phyloP scores from a whole-genome alignment of 2,888 invertebrate genomes.

The Danaus chrysippus region DNA sequence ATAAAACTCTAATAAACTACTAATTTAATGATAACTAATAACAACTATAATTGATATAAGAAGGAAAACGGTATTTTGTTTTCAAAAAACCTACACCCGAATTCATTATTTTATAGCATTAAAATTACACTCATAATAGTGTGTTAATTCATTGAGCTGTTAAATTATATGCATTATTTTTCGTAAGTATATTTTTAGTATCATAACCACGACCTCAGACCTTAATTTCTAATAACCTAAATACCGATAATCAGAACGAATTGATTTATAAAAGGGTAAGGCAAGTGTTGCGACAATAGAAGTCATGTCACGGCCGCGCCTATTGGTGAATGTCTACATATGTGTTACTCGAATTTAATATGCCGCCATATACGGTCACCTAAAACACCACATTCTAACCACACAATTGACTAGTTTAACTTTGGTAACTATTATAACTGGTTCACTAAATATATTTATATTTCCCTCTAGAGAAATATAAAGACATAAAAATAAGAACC shows the following conservation, averaged over 20 bases:
- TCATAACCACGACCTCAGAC: conserved; percentile 3
- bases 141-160: not conserved
- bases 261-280: conserved; percentile 20
- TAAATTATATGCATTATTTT: not conserved
- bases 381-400: conserved; percentile 32
- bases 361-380: conserved; percentile 40
- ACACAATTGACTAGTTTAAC: conserved; percentile 24
- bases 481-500: no score
- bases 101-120: no score
- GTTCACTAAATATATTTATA: conserved; percentile 12
- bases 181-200: not conserved
- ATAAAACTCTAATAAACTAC: no score
- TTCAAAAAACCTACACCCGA: no score
- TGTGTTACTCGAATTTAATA: conserved; percentile 51
- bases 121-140: no score
- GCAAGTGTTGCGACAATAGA: conserved; percentile 60
- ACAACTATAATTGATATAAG: no score
- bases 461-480: not conserved
- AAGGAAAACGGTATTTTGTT: no score
- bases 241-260: conserved; percentile 17
- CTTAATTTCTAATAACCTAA: conserved; percentile 8
- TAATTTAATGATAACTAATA: no score
- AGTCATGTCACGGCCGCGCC: conserved; percentile 67
- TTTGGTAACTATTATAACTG: conserved; percentile 16
- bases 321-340: conserved; percentile 57